Percentiles rank a stretch among this genome's conserved stretches.
Conservation (phyloP, 1,140 invertebrate species). For the Nasonia longicornis region DNA sequence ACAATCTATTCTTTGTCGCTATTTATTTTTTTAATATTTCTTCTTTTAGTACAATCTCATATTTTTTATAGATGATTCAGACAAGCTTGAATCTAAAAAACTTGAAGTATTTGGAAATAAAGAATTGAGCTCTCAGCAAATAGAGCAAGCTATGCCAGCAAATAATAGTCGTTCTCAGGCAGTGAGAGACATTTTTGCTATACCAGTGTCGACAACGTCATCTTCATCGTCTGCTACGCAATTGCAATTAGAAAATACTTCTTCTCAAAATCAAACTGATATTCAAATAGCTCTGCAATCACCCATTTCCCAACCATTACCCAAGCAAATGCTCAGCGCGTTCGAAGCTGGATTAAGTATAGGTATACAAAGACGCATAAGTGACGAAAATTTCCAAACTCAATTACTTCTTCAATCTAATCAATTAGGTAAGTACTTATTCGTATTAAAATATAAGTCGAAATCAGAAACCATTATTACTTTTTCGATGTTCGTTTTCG, state of each 20-base stretch:
- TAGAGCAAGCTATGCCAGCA: constrained; percentile 58
- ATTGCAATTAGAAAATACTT: constrained; percentile 58
- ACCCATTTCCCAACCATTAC: constrained; percentile 55
- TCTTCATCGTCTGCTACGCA: constrained; percentile 61
- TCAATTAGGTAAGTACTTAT: constrained; percentile 58
- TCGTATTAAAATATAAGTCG: not conserved
- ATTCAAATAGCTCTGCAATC: constrained; percentile 57
- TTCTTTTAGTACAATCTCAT: not conserved
- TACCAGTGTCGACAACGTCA: constrained; percentile 61
- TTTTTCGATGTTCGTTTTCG: too few relatives aligned
- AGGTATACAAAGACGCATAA: constrained; percentile 56
- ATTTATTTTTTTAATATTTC: not conserved
- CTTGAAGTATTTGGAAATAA: constrained; percentile 60
- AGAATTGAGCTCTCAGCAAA: constrained; percentile 59
- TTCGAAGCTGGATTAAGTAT: constrained; percentile 65
- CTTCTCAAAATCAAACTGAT: constrained; percentile 62
- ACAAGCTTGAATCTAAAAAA: constrained; percentile 63
- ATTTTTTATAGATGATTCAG: constrained; percentile 58
- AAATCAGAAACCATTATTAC: not conserved
- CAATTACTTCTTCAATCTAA: constrained; percentile 61
- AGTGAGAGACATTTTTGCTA: constrained; percentile 69
- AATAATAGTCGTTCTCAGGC: constrained; percentile 50
- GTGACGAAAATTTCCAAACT: constrained; percentile 55
- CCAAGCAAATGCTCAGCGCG: constrained; percentile 54
- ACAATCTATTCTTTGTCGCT: too few relatives aligned